Conservation (phyloP, 1,140 invertebrate species). For the Phocides pigmalion region DNA sequence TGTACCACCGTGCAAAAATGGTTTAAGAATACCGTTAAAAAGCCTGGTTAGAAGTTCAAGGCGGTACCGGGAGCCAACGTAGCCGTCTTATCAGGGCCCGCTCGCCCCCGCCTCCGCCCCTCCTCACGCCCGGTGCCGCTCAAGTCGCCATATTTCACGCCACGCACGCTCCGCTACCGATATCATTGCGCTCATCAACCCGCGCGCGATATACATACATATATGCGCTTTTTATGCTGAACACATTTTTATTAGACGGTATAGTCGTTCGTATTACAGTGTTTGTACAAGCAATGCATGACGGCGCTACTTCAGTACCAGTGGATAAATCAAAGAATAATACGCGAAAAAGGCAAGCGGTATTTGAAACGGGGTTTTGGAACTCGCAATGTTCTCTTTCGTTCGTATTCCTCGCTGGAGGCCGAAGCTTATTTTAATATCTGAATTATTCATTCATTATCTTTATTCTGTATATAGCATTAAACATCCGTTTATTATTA, state of each 20-base stretch:
- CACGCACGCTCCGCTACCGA: neutral
- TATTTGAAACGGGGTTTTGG: neutral
- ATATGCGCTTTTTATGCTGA: slow-evolving; percentile 29
- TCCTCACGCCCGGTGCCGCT: neutral
- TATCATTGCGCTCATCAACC: slow-evolving; percentile 20
- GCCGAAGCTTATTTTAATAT: neutral
- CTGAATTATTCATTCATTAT: neutral
- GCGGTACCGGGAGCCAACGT: neutral
- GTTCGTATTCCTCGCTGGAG: neutral
- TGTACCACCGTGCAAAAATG: neutral
- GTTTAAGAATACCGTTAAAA: neutral
- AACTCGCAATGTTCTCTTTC: neutral
- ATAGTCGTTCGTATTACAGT: slow-evolving; percentile 9
- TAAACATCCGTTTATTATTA: too few relatives aligned
- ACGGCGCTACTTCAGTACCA: neutral
- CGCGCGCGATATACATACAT: slow-evolving; percentile 14
- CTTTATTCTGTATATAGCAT: neutral
- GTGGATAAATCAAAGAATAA: neutral
- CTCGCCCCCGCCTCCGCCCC: neutral
- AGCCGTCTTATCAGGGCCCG: neutral
- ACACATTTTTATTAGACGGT: slow-evolving; percentile 27
- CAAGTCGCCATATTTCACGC: slow-evolving; percentile 16
- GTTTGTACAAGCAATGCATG: slow-evolving; percentile 1
- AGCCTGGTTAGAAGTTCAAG: neutral
- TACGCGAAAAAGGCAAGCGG: neutral